Evolutionary conservation across 2,888 invertebrate species (phyloP).

Genomic region (Adela reaumurella): DNA sequence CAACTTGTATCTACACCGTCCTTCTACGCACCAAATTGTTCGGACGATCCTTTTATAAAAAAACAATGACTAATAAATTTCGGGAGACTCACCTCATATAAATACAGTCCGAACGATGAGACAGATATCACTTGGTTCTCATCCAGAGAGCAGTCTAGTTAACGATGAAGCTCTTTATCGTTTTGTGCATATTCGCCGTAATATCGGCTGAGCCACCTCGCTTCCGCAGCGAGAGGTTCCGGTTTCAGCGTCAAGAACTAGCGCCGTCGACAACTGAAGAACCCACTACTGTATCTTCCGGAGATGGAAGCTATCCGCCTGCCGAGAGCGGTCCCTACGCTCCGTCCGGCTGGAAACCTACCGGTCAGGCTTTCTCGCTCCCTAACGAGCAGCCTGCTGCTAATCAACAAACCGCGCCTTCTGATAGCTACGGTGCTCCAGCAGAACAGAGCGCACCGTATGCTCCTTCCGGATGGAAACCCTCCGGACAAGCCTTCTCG

Average conservation of each 20-base stretch:
- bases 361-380: conserved; percentile 30
- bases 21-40: conserved; percentile 12
- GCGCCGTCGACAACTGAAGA: conserved; percentile 44
- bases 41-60: conserved; percentile 27
- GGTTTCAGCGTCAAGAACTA: conserved; percentile 41
- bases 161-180: conserved; percentile 34
- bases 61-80: conserved; percentile 36
- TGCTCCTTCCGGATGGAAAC: conserved; percentile 33
- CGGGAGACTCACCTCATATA: conserved; percentile 20
- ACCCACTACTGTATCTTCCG: conserved; percentile 25
- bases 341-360: conserved; percentile 39
- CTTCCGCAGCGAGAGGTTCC: conserved; percentile 41
- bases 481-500: conserved; percentile 32
- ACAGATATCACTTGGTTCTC: conserved; percentile 13
- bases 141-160: conserved; percentile 7
- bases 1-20: conserved; percentile 19
- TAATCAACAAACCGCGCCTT: conserved; percentile 2
- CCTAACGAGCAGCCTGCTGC: conserved; percentile 16
- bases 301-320: conserved; percentile 11
- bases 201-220: conserved; percentile 43
- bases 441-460: conserved; percentile 18
- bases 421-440: background rate
- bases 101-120: conserved; percentile 16
- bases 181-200: conserved; percentile 24
- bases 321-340: conserved; percentile 25